Percentiles rank a stretch among this genome's conserved stretches.
Evolutionary conservation across 2,888 invertebrate genomes (phyloP).

Genomic region (Atrina japonica): DNA sequence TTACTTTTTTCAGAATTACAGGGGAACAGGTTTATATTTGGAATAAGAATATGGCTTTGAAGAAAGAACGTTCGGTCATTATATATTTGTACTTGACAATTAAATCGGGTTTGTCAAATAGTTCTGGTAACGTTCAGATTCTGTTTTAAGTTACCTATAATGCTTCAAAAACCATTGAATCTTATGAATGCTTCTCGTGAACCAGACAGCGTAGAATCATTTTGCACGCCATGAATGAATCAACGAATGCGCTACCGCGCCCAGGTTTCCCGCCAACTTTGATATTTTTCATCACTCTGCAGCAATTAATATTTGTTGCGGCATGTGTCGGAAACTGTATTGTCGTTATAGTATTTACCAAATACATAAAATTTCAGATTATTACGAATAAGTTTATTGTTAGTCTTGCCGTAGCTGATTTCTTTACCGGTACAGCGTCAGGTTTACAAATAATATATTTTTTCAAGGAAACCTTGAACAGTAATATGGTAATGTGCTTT

Average conservation of each 20-base stretch:
- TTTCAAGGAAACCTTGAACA: conserved; percentile 37
- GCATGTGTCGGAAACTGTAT: conserved; percentile 47
- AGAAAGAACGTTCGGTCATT: too few relatives aligned
- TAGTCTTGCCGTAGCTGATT: conserved; percentile 53
- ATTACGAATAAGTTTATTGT: conserved; percentile 48
- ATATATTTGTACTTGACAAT: too few relatives aligned
- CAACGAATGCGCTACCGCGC: background rate
- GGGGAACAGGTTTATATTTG: too few relatives aligned
- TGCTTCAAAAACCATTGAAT: too few relatives aligned
- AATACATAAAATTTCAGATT: conserved; percentile 35
- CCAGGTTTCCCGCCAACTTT: conserved; percentile 14
- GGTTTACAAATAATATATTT: conserved; percentile 48
- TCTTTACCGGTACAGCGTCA: conserved; percentile 47
- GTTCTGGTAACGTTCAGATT: too few relatives aligned
- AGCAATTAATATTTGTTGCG: conserved; percentile 46
- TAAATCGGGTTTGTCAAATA: too few relatives aligned
- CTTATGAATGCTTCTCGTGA: too few relatives aligned
- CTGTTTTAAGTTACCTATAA: too few relatives aligned
- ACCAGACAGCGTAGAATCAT: too few relatives aligned
- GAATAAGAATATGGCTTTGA: too few relatives aligned
- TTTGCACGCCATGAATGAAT: too few relatives aligned
- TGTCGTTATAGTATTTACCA: conserved; percentile 48
- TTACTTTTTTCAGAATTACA: too few relatives aligned
- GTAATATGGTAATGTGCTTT: conserved; percentile 42
- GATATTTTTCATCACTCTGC: conserved; percentile 44